Evolutionary conservation across 2,888 invertebrate species (phyloP), one percentile per base, ranked within the genome.

Genomic region (Beris morrisii): DNA sequence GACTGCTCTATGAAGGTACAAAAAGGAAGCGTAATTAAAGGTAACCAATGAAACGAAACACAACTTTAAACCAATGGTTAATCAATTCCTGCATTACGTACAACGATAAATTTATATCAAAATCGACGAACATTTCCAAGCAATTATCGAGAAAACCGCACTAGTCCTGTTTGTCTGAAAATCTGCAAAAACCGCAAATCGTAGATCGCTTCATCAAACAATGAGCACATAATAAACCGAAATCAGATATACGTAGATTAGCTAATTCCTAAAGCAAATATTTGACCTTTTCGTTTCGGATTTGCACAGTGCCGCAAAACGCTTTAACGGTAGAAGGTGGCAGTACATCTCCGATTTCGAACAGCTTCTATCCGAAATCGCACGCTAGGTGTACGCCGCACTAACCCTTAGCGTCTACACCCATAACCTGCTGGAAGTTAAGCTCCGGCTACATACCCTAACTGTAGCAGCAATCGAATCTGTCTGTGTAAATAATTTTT

Each of bases 221-320:
- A 65, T 65, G 65, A 65, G 65, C 55, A 55, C 55, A 65, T 65
- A 65, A 65, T 65, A 65, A 65, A 65, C 65, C 65, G 56, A 65
- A 65, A 65, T 65, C 65, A 65, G 65, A 65, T 55, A 65, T 61
- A 61, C 61, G 50, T 65, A 65, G 65, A 65, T 65, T 65, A 65
- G 65, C 65, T 65, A 65, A 65, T 65, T 65, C 65, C 65, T 56
- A 56, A 56, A 11, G 55, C 65, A 65, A 65, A 65, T 65, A 65
- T 65, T 65, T 65, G 56, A 65, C 48, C 65, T 65, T 55, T 61
- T 61, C 61, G 50, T 61, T 61, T 61, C 52, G 45, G 61, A 61
- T 61, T 61, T 52, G 61, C 52, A 50, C 43, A 38, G 50, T 61
- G 43, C 61, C 61, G 61, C 38, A 38, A 61, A 61, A 12, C 61